phyloP scores from a whole-genome alignment of 2,797 vertebrate genomes.

The Acomys russatus region DNA sequence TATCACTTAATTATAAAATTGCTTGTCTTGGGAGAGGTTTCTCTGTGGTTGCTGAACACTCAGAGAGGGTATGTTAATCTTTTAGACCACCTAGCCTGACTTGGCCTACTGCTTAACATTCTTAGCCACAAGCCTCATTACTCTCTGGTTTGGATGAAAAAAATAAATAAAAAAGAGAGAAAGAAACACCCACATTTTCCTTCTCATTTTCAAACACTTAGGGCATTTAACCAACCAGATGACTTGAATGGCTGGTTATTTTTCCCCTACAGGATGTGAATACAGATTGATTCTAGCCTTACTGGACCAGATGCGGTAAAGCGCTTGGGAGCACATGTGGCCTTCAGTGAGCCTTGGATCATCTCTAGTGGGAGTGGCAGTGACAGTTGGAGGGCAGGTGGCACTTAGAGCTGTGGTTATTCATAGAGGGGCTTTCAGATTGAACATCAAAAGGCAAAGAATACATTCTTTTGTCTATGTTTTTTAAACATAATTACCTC shows the following conservation, averaged over 20 bases:
- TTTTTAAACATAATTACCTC: background rate
- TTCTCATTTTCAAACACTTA: slow-evolving; percentile 86
- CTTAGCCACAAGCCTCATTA: slow-evolving; percentile 87
- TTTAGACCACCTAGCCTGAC: slow-evolving; percentile 81
- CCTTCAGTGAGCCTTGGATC: accelerated
- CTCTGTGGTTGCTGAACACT: slow-evolving; percentile 85
- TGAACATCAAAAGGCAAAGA: background rate
- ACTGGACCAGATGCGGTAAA: background rate
- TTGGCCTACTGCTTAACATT: slow-evolving; percentile 87
- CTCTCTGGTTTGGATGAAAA: slow-evolving; percentile 80
- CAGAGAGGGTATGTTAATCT: slow-evolving; percentile 87
- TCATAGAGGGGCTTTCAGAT: background rate
- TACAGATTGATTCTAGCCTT: background rate
- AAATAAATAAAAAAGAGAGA: background rate
- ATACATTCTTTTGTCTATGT: background rate
- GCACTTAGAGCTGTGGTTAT: no score
- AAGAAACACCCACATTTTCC: slow-evolving; percentile 78
- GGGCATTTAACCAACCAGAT: slow-evolving; percentile 80
- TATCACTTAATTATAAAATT: slow-evolving; percentile 93
- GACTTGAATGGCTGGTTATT: slow-evolving; percentile 59
- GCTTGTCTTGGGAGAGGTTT: slow-evolving; percentile 87
- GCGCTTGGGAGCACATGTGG: background rate
- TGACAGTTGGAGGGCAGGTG: background rate
- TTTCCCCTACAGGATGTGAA: slow-evolving; percentile 18
- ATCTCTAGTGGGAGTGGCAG: accelerated